phyloP scores from a whole-genome alignment of 2,888 invertebrate species.

The Xestobium rufovillosum region DNA sequence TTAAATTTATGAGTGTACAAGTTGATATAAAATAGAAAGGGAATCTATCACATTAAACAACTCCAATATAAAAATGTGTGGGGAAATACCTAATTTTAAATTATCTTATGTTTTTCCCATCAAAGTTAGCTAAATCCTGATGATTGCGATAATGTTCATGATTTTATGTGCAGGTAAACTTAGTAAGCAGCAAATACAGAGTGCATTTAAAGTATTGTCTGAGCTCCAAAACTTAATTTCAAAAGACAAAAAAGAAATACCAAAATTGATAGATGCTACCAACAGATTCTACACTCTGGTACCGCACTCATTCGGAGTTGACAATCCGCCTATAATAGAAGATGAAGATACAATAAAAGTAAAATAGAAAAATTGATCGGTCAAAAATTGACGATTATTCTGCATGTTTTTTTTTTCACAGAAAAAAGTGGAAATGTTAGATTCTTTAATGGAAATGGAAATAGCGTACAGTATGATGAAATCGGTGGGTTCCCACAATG shows the following conservation, averaged over 20 bases:
- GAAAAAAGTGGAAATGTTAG: slow-evolving; percentile 77
- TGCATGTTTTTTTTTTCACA: slow-evolving; percentile 34
- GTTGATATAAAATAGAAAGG: too few species aligned
- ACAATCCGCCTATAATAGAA: slow-evolving; percentile 74
- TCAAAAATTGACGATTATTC: too few species aligned
- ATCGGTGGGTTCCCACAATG: slow-evolving; percentile 45
- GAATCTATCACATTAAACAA: too few species aligned
- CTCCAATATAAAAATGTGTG: too few species aligned
- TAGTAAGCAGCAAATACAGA: slow-evolving; percentile 80
- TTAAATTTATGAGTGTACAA: too few species aligned
- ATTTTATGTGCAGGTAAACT: too few species aligned
- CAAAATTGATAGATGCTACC: slow-evolving; percentile 64
- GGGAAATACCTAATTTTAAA: too few species aligned
- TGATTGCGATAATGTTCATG: too few species aligned
- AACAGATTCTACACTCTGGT: slow-evolving; percentile 93
- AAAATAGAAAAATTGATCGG: slow-evolving; percentile 13
- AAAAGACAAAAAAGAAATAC: slow-evolving; percentile 40
- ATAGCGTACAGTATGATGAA: slow-evolving; percentile 86
- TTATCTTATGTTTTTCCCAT: too few species aligned
- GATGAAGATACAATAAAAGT: slow-evolving; percentile 65
- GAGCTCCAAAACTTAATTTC: slow-evolving; percentile 58
- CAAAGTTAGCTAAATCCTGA: too few species aligned
- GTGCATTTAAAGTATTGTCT: slow-evolving; percentile 74
- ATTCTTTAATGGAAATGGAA: slow-evolving; percentile 89
- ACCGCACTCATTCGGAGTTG: slow-evolving; percentile 89